Evolutionary conservation across 2,797 vertebrate species (phyloP).

Genomic region (Malurus splendens): DNA sequence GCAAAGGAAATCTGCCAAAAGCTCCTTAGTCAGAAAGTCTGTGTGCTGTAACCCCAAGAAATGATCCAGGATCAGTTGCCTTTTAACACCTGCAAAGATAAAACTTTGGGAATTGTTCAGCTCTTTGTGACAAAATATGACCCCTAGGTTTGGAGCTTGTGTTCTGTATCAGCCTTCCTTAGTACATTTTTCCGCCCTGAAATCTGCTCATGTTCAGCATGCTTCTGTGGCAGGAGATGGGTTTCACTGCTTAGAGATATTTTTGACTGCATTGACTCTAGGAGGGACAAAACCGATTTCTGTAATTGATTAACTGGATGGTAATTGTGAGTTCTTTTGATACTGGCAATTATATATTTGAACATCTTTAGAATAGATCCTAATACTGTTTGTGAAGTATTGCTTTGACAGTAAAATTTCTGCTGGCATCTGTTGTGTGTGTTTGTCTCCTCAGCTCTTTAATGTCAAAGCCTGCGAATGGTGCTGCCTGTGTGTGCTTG

Average conservation of each 20-base stretch:
- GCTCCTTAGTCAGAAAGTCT: conserved; percentile 36
- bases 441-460: neutral
- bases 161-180: neutral
- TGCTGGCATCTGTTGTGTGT: neutral
- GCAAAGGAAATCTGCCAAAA: conserved; percentile 30
- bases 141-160: neutral
- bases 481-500: neutral
- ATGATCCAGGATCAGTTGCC: neutral
- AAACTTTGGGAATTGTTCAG: neutral
- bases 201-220: neutral
- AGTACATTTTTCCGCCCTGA: neutral
- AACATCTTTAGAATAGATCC: neutral
- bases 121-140: neutral
- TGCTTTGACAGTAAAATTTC: neutral
- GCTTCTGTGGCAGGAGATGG: neutral
- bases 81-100: neutral
- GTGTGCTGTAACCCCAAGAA: neutral
- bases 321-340: neutral
- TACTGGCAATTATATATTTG: neutral
- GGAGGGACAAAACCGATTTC: neutral
- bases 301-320: neutral
- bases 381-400: neutral
- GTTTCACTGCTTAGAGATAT: neutral
- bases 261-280: neutral
- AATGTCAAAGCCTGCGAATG: neutral